These are phyloP conservation scores for Craniophora ligustri DNA, from an alignment of 2,888 invertebrate species.

Conservation along the genomic window DNA sequence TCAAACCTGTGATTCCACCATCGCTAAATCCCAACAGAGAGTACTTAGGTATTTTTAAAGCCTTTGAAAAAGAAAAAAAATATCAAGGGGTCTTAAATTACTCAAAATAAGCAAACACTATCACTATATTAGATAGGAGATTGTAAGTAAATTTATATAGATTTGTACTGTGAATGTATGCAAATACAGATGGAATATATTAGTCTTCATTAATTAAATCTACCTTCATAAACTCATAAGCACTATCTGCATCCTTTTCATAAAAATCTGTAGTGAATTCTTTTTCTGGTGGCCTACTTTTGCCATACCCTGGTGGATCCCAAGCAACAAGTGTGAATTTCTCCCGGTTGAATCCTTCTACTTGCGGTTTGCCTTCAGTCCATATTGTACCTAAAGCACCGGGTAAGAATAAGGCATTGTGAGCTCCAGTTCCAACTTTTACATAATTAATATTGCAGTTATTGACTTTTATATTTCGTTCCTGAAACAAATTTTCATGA, in stretches of 20 bases:
- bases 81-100: too few species aligned
- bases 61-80: constrained; percentile 66
- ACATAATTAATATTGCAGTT: constrained; percentile 88
- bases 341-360: constrained; percentile 89
- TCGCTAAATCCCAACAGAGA: constrained; percentile 97
- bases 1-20: constrained; percentile 94
- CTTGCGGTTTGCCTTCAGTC: constrained; percentile 94
- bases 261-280: constrained; percentile 92
- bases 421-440: constrained; percentile 89
- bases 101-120: too few species aligned
- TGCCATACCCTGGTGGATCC: constrained; percentile 97
- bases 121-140: too few species aligned
- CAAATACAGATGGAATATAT: too few species aligned
- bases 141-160: too few species aligned
- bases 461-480: constrained; percentile 90
- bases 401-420: constrained; percentile 91
- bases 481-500: constrained; percentile 76
- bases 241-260: constrained; percentile 92
- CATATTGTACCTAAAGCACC: constrained; percentile 94
- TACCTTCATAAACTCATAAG: constrained; percentile 92
- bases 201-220: too few species aligned
- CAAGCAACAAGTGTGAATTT: constrained; percentile 91
- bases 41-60: constrained; percentile 90
- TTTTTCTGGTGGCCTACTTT: constrained; percentile 93
- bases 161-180: too few species aligned